These are phyloP conservation scores for Syngnathoides biaculeatus DNA, from an alignment of 2,113 vertebrate genomes.

Conservation along the genomic window DNA sequence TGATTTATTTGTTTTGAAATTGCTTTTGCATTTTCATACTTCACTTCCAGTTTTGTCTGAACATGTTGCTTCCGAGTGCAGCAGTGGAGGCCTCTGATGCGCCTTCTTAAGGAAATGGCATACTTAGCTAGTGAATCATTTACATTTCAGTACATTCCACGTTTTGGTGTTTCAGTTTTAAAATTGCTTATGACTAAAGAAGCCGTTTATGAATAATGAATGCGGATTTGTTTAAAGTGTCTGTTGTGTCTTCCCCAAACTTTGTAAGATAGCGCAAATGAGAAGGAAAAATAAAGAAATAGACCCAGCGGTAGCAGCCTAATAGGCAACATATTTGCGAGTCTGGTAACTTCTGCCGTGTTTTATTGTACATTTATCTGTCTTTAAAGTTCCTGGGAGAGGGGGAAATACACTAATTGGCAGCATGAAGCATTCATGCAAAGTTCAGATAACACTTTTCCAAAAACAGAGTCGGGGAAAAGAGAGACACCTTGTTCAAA, in stretches of 20 bases:
- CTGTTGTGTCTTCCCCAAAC: slow-evolving; percentile 6
- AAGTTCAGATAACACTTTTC: slow-evolving; percentile 44
- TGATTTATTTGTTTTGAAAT: too few species aligned
- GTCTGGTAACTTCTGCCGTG: slow-evolving; percentile 14
- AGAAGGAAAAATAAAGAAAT: slow-evolving; percentile 26
- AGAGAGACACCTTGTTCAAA: slow-evolving; percentile 57
- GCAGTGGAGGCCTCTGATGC: too few species aligned
- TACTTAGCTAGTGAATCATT: not conserved
- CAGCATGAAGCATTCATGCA: slow-evolving; percentile 46
- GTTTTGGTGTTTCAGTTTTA: not conserved
- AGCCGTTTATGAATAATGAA: not conserved
- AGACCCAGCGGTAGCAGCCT: slow-evolving; percentile 28
- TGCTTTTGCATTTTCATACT: too few species aligned
- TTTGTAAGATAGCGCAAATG: slow-evolving; percentile 20
- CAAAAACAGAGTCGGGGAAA: slow-evolving; percentile 8
- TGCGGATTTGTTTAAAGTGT: not conserved
- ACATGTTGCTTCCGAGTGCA: not conserved
- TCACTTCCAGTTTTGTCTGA: not conserved
- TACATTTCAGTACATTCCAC: not conserved
- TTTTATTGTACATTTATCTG: slow-evolving; percentile 35
- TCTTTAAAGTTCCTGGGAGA: slow-evolving; percentile 41
- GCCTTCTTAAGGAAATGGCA: too few species aligned
- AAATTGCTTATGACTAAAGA: not conserved
- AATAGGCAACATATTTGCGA: slow-evolving; percentile 28
- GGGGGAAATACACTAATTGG: slow-evolving; percentile 49